A percentile compares a stretch with the other conserved stretches of the same genome.
Conservation (phyloP, 2,888 invertebrate genomes). For the Calameuta idolon region DNA sequence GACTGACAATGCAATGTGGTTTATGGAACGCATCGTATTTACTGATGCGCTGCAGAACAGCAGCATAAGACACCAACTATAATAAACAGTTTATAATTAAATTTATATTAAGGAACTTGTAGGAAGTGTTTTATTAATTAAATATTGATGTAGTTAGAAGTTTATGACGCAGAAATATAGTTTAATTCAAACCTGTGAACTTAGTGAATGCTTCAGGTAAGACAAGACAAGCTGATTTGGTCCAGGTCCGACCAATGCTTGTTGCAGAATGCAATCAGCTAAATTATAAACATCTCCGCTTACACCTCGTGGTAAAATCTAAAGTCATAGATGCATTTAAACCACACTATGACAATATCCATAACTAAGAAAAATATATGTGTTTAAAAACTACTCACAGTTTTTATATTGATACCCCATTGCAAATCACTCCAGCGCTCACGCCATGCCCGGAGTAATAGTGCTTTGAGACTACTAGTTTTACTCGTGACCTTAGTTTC, state of each 20-base stretch:
- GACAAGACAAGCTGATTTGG: slow-evolving; percentile 92
- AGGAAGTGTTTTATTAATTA: background rate
- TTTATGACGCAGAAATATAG: background rate
- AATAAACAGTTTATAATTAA: slow-evolving; percentile 18
- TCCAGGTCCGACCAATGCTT: slow-evolving; percentile 92
- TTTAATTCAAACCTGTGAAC: slow-evolving; percentile 75
- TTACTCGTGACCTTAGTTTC: slow-evolving; percentile 87
- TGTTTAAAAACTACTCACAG: slow-evolving; percentile 69
- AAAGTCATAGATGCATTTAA: slow-evolving; percentile 17
- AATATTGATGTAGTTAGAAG: too few relatives aligned
- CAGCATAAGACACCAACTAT: slow-evolving; percentile 88
- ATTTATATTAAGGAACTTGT: background rate
- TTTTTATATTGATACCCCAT: slow-evolving; percentile 96
- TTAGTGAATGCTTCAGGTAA: slow-evolving; percentile 91
- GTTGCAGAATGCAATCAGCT: slow-evolving; percentile 93
- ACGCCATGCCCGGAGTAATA: slow-evolving; percentile 90
- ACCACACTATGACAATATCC: background rate
- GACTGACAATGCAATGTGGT: slow-evolving; percentile 87
- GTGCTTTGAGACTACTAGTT: slow-evolving; percentile 83
- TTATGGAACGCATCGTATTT: slow-evolving; percentile 90
- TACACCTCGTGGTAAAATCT: slow-evolving; percentile 86
- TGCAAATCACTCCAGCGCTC: slow-evolving; percentile 96
- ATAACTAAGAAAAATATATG: background rate
- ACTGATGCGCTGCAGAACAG: slow-evolving; percentile 87
- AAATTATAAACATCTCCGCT: slow-evolving; percentile 94